These are phyloP conservation scores for Ganaspis sp. DNA, from an alignment of 1,140 invertebrate species.

Conservation along the genomic window DNA sequence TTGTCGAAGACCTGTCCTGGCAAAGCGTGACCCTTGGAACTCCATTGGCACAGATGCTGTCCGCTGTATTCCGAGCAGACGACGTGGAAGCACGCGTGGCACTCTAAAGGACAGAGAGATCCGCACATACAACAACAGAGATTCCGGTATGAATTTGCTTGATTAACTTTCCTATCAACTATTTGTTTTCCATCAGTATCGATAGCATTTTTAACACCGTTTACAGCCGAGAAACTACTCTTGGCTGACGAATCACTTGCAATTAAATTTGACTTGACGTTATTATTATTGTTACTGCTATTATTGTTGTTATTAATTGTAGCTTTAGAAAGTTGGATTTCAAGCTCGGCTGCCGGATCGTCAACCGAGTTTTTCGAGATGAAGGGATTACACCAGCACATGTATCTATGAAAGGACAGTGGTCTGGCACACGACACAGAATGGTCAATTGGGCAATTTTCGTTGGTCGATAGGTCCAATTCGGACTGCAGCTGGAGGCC, in stretches of 20 bases:
- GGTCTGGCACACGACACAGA: slow-evolving; percentile 72
- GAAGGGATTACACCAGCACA: slow-evolving; percentile 75
- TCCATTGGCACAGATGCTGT: slow-evolving; percentile 79
- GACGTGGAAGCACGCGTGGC: slow-evolving; percentile 82
- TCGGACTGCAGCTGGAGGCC: slow-evolving; percentile 44
- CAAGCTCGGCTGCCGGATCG: background rate
- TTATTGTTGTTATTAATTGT: slow-evolving; percentile 37
- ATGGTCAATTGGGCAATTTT: background rate
- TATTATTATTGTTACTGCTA: slow-evolving; percentile 42
- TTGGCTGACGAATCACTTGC: background rate
- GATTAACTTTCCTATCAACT: slow-evolving; percentile 39
- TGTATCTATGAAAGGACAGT: slow-evolving; percentile 75
- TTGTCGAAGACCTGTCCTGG: slow-evolving; percentile 76
- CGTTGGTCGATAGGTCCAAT: slow-evolving; percentile 1
- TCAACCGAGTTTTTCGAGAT: slow-evolving; percentile 37
- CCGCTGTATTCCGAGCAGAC: slow-evolving; percentile 78
- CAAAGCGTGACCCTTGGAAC: slow-evolving; percentile 74
- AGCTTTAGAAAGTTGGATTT: background rate
- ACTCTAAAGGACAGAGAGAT: slow-evolving; percentile 80
- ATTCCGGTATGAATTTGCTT: slow-evolving; percentile 43
- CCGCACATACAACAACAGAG: slow-evolving; percentile 80
- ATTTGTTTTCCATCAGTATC: slow-evolving; percentile 40
- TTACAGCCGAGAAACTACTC: background rate
- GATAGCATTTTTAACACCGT: slow-evolving; percentile 3
- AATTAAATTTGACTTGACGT: slow-evolving; percentile 14